Conservation (phyloP, 2,888 invertebrate species). For the Endomychus coccineus region DNA sequence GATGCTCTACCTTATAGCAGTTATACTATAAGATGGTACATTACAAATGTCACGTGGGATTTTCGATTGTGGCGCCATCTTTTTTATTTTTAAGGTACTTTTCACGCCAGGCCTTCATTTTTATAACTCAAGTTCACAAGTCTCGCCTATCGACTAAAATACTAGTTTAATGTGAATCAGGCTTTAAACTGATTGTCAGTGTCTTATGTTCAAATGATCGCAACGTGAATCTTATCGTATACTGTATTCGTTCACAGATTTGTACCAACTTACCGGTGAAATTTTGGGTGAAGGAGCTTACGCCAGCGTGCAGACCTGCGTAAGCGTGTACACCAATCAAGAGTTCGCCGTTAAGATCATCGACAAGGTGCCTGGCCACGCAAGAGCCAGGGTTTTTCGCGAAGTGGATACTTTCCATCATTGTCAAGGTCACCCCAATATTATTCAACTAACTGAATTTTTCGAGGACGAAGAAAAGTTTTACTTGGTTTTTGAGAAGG, state of each 20-base stretch:
- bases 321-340: slow-evolving; percentile 81
- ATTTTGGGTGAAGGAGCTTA: slow-evolving; percentile 95
- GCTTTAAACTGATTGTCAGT: no score
- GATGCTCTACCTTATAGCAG: no score
- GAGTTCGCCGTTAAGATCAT: slow-evolving; percentile 98
- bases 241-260: slow-evolving; percentile 55
- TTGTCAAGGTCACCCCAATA: slow-evolving; percentile 95
- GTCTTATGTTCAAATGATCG: no score
- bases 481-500: slow-evolving; percentile 97
- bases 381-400: slow-evolving; percentile 89
- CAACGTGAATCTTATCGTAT: background rate
- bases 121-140: no score
- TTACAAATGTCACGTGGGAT: no score
- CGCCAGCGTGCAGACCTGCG: slow-evolving; percentile 91
- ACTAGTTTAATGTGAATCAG: no score
- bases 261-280: slow-evolving; percentile 92
- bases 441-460: slow-evolving; percentile 95
- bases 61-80: no score
- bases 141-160: no score
- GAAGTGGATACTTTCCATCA: slow-evolving; percentile 99
- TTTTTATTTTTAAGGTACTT: no score
- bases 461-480: slow-evolving; percentile 96
- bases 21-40: no score
- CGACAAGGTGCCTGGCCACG: slow-evolving; percentile 91
- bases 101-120: no score